A percentile compares a stretch with the other conserved stretches of the same genome.
Conservation (phyloP, 2,888 invertebrate species). For the Cantharis rustica region DNA sequence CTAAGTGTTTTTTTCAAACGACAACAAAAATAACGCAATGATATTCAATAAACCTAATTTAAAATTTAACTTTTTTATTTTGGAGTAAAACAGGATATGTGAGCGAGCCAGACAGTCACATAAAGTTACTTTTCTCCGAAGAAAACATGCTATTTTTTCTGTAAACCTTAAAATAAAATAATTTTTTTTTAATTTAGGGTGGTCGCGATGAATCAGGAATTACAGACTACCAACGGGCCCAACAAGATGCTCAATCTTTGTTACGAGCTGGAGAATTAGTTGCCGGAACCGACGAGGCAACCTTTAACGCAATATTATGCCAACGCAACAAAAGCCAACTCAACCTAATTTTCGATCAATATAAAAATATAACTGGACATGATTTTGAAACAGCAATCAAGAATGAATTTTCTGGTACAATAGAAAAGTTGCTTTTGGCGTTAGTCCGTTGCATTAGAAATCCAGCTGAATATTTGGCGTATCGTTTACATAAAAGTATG, state of each 20-base stretch:
- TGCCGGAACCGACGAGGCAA: constrained; percentile 82
- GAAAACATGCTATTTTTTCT: too few relatives aligned
- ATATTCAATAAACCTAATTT: too few relatives aligned
- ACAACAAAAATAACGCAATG: too few relatives aligned
- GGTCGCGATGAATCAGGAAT: constrained; percentile 80
- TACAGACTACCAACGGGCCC: constrained; percentile 72
- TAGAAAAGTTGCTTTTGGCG: constrained; percentile 76
- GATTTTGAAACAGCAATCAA: constrained; percentile 78
- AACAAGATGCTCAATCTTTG: constrained; percentile 80
- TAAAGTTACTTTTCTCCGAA: not conserved
- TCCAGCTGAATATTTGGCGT: constrained; percentile 81
- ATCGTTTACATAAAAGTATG: constrained; percentile 85
- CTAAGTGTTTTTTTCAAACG: too few relatives aligned
- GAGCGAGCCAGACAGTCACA: too few relatives aligned
- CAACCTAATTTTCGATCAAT: constrained; percentile 64
- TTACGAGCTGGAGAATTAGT: constrained; percentile 73
- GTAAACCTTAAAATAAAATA: too few relatives aligned
- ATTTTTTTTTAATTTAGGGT: constrained; percentile 60
- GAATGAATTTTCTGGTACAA: constrained; percentile 78
- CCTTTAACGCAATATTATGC: constrained; percentile 82
- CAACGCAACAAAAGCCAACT: constrained; percentile 74
- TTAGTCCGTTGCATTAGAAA: constrained; percentile 74
- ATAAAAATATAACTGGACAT: constrained; percentile 77
- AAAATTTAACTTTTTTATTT: too few relatives aligned
- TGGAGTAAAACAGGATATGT: too few relatives aligned